These are phyloP conservation scores for Crotophaga sulcirostris DNA, from an alignment of 2,113 vertebrate genomes.

Conservation along the genomic window DNA sequence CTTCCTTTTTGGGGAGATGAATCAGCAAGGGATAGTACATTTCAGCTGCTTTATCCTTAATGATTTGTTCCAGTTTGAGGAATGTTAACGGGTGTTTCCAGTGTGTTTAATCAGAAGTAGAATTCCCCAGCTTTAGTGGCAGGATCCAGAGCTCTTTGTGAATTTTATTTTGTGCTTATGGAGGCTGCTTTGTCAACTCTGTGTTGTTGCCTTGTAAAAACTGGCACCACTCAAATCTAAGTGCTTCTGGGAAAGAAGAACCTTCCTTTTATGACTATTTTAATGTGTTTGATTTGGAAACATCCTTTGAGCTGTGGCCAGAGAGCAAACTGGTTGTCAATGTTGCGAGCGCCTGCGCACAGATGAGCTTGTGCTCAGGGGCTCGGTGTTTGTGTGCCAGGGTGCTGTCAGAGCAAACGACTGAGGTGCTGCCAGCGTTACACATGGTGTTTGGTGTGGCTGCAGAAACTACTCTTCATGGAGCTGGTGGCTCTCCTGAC, in stretches of 20 bases:
- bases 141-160: conserved; percentile 23
- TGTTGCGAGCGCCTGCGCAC: background rate
- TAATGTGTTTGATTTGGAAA: conserved; percentile 2
- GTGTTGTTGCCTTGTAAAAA: conserved; percentile 10
- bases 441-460: background rate
- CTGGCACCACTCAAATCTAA: background rate
- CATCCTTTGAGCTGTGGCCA: background rate
- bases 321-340: background rate
- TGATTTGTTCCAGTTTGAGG: background rate
- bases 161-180: conserved; percentile 8
- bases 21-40: background rate
- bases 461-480: background rate
- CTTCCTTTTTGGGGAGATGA: background rate
- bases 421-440: background rate
- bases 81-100: background rate
- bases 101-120: background rate
- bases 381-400: background rate
- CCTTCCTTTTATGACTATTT: conserved; percentile 8
- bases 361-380: background rate
- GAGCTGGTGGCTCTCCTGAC: background rate
- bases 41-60: background rate
- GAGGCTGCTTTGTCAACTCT: conserved; percentile 34
- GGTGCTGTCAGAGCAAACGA: background rate
- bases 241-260: background rate
- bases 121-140: background rate